Evolutionary conservation across 2,797 vertebrate genomes (phyloP).

Genomic region (Gobio occitaniae): DNA sequence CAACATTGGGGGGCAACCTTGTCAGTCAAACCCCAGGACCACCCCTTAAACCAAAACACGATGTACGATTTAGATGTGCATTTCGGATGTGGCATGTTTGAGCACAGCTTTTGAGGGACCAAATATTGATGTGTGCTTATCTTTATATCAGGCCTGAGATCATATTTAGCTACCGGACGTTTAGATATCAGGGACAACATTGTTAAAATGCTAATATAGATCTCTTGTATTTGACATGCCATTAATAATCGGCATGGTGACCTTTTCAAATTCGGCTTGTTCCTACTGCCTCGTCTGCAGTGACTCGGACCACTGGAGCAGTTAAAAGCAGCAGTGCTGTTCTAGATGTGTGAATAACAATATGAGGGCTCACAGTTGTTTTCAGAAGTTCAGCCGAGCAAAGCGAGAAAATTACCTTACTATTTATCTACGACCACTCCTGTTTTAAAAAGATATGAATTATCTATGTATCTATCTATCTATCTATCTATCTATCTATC

Average conservation of each 20-base stretch:
- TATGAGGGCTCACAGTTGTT: conserved; percentile 51
- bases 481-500: too few species aligned
- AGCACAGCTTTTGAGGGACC: not conserved
- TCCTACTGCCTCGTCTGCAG: conserved; percentile 54
- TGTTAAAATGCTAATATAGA: conserved; percentile 59
- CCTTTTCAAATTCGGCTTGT: conserved; percentile 66
- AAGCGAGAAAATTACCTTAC: conserved; percentile 1
- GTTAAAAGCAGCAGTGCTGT: conserved; percentile 64
- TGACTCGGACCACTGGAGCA: conserved; percentile 69
- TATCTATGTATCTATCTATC: too few species aligned
- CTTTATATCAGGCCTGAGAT: conserved; percentile 34
- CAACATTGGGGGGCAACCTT: conserved; percentile 43
- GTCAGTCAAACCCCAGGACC: conserved; percentile 51
- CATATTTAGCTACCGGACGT: conserved; percentile 46
- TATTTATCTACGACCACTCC: not conserved
- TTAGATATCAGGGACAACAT: conserved; percentile 43
- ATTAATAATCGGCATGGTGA: conserved; percentile 67
- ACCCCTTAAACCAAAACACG: conserved; percentile 20
- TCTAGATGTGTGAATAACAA: conserved; percentile 54
- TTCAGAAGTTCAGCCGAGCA: conserved; percentile 51
- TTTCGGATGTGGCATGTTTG: conserved; percentile 1
- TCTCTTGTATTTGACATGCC: conserved; percentile 65
- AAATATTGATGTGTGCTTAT: conserved; percentile 24
- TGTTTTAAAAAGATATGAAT: not conserved
- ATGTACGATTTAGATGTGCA: conserved; percentile 25